Evolutionary conservation across 2,888 invertebrate genomes (phyloP), one percentile per base, ranked within the genome.

Genomic region (Platycnemis pennipes): DNA sequence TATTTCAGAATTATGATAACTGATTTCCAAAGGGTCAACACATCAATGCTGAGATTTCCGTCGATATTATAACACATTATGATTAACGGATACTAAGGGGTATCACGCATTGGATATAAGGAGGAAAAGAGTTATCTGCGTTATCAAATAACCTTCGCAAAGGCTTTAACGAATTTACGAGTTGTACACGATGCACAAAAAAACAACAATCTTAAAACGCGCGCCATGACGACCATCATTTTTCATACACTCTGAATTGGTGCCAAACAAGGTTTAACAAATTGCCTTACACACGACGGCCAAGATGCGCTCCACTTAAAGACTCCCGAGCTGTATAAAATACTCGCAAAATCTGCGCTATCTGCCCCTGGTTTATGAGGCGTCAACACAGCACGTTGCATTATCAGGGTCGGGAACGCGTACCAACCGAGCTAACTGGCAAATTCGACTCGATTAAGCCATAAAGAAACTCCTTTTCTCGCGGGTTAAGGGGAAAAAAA

Each of bases 381-480:
- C 77, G 37, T 77, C 77, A 37, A 77, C 77, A 77, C 77, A 77
- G 37, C 37, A 77, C 11, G 77, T 77, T 26, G 37, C 77, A 77
- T 37, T 77, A 77, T 77, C 77, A 37, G 77, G 26, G 37, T 37
- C 77, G 5, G 37, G 77, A 37, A 77, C 77, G 77, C 77, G 7
- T 13, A 37, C 1, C 37, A 2, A 31, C 13, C 77, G 31, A 37
- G 37, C 4, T 2, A 77, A 77, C 77, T 26, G 77, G 77, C 77
- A 77, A 77, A 77, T 77, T 77, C 77, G 37, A 37, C 77, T 77
- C 77, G 77, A 77, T 77, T 77, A 77, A 77, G 77, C 77, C 77
- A 77, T 77, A 77, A 77, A 77, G n/a, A n/a, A 8, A 77, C 3
- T 37, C 37, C 37, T n/a, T 37, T 37, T 77, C 77, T 37, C 77